These are phyloP conservation scores for Mus musculus DNA, from an alignment of 2,113 vertebrate genomes.

Conservation along the genomic window DNA sequence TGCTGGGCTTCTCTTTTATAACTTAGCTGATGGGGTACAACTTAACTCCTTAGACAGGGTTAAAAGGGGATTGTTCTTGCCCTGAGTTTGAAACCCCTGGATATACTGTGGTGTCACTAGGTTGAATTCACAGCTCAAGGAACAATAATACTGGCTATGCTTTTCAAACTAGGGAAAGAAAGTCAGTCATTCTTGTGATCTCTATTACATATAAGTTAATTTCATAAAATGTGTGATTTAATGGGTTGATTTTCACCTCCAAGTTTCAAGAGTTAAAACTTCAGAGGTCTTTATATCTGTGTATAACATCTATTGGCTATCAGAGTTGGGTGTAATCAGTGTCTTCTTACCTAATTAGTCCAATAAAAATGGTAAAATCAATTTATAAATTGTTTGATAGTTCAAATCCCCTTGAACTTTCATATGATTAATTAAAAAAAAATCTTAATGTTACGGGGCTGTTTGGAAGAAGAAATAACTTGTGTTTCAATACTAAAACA, in stretches of 20 bases:
- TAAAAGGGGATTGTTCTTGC: not conserved
- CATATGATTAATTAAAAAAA: not conserved
- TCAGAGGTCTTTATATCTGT: not conserved
- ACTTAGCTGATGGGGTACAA: not conserved
- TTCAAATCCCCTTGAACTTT: slow-evolving; percentile 30
- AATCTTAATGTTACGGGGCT: not conserved
- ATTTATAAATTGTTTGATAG: not conserved
- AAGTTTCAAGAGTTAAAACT: slow-evolving; percentile 20
- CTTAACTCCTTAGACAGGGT: not conserved
- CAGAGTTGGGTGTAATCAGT: not conserved
- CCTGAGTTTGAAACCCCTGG: not conserved
- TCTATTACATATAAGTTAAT: slow-evolving; percentile 1
- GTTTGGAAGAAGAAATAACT: slow-evolving; percentile 19
- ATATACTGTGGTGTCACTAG: not conserved
- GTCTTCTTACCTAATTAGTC: not conserved
- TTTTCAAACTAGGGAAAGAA: slow-evolving; percentile 44
- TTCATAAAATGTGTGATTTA: slow-evolving; percentile 38
- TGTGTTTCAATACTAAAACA: slow-evolving; percentile 24
- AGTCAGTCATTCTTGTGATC: not conserved
- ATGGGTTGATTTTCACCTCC: slow-evolving; percentile 5
- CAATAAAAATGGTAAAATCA: slow-evolving; percentile 16
- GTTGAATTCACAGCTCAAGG: not conserved
- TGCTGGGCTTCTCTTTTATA: not conserved
- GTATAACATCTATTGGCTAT: slow-evolving; percentile 3
- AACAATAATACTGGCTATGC: not conserved